phyloP scores from a whole-genome alignment of 1,140 invertebrate genomes.

The Grapholita molesta region DNA sequence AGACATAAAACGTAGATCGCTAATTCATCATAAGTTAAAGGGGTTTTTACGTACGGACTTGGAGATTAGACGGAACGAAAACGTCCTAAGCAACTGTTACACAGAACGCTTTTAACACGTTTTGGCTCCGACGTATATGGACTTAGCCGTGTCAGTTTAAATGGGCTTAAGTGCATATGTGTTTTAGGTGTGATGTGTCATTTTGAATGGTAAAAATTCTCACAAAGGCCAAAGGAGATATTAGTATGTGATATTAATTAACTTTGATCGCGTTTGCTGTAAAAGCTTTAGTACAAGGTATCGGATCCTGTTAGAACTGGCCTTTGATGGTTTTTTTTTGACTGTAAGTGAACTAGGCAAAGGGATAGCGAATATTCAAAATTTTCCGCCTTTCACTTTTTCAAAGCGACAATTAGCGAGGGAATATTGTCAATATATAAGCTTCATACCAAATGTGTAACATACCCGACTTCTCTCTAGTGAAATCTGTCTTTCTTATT shows the following conservation, averaged over 20 bases:
- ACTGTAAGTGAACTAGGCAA: neutral
- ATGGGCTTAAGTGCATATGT: neutral
- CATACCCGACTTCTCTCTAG: too few species aligned
- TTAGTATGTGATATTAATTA: constrained; percentile 66
- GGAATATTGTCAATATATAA: too few species aligned
- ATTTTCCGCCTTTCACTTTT: too few species aligned
- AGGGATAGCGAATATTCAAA: too few species aligned
- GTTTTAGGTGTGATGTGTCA: constrained; percentile 2
- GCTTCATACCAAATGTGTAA: too few species aligned
- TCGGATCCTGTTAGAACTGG: neutral
- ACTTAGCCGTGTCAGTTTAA: neutral
- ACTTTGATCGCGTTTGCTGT: constrained; percentile 36
- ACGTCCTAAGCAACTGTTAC: constrained; percentile 51
- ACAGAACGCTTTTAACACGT: neutral
- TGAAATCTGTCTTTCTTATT: too few species aligned
- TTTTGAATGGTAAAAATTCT: constrained; percentile 46
- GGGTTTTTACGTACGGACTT: constrained; percentile 70
- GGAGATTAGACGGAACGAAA: constrained; percentile 44
- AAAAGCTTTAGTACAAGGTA: constrained; percentile 12
- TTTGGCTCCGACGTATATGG: neutral
- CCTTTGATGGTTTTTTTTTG: neutral
- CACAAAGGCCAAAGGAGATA: constrained; percentile 51
- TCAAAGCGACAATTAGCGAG: too few species aligned
- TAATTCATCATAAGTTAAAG: constrained; percentile 79
- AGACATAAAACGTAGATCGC: constrained; percentile 76